These are phyloP conservation scores for Neopelma chrysocephalum DNA, from an alignment of 2,797 vertebrate genomes.

Conservation along the genomic window DNA sequence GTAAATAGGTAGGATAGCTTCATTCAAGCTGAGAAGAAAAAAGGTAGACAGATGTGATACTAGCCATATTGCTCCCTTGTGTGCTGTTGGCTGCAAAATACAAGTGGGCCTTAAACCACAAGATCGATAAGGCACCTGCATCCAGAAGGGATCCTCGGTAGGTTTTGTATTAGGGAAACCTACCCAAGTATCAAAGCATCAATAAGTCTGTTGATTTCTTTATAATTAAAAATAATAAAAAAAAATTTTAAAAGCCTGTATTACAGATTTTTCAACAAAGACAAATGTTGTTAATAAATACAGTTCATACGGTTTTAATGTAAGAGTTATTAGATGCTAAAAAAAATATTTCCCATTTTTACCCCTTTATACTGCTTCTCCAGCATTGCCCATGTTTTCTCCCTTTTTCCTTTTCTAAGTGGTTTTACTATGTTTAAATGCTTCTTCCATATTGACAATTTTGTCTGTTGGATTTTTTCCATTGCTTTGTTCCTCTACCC, in stretches of 20 bases:
- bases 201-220: neutral
- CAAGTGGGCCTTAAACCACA: conserved; percentile 21
- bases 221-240: neutral
- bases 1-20: conserved; percentile 27
- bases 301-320: neutral
- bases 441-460: neutral
- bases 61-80: conserved; percentile 38
- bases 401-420: neutral
- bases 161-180: neutral
- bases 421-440: neutral
- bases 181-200: neutral
- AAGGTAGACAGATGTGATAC: conserved; percentile 51
- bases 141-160: neutral
- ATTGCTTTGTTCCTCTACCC: neutral
- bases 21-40: conserved; percentile 35
- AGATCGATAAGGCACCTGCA: neutral
- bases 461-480: neutral
- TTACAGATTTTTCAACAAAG: neutral
- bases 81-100: conserved; percentile 41
- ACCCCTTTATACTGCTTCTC: neutral
- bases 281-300: neutral
- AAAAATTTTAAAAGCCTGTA: neutral
- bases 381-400: neutral
- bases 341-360: neutral
- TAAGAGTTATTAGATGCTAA: neutral